Base-by-base conservation (phyloP, 2,113 vertebrate species). In the Lichenostomus cassidix region DNA sequence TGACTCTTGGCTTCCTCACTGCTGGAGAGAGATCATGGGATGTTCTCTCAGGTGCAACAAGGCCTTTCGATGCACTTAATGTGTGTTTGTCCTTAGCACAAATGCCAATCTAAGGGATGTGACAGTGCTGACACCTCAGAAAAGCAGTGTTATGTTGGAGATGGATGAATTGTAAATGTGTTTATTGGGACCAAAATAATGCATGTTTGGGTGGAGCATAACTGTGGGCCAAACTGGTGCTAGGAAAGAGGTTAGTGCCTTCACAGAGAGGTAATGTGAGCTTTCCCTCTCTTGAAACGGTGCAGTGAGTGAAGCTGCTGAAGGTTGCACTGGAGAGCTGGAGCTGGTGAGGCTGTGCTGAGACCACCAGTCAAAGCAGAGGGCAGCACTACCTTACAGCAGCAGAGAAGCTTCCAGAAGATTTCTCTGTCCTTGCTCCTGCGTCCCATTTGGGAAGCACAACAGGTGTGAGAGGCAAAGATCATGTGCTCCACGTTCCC, bases 401-500 rank as follows among this genome's bases (percentile, higher is more conserved):
- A 58, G 46, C 53, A 67, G 28, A 50, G 33, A 4, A 63, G 23
- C 44, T 82, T 50, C 79, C 53, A 52, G n/a, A 18, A 39, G 39
- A 5, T 70, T 95, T 35, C 28, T 65, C 50, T 78, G 31, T 50
- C 59, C 46, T n/a, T 49, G 31, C 15, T 89, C 15, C 39, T 7
- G 3, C 58, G 44, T 44, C n/a, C 39, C 21, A 9, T 39, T 53
- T 55, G 46, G 65, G 74, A 87, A 75, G n/a, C 64, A 60, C 47
- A 8, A 0, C 15, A 6, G 13, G 28, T 41, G 7, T 60, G n/a
- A 47, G 4, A 39, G 62, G 25, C 33, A 53, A 73, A 58, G 62
- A 52, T 68, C 23, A 7, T 0, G 1, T 69, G 58, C 33, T 71
- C 11, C 2, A 0, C 21, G 35, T 37, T 91, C 39, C 29, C 0